Evolutionary conservation across 1,140 invertebrate genomes (phyloP).

Genomic region (Panagrolaimus sp.): DNA sequence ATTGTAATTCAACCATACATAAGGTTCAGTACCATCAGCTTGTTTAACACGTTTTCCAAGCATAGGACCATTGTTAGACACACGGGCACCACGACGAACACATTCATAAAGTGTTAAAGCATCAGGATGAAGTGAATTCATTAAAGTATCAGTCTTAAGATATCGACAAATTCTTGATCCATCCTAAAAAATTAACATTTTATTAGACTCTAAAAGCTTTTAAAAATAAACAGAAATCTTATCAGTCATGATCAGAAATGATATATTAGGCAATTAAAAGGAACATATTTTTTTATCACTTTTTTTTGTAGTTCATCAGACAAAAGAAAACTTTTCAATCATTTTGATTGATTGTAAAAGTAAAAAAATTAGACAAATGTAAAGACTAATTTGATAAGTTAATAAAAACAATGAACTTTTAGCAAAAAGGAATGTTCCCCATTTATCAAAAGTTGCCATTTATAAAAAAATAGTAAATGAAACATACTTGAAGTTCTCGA

Average conservation of each 20-base stretch:
- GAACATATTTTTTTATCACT: no score
- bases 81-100: slow-evolving; percentile 80
- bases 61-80: slow-evolving; percentile 65
- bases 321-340: background rate
- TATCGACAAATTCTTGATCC: slow-evolving; percentile 9
- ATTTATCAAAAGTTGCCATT: background rate
- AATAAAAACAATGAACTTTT: background rate
- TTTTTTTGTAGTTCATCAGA: no score
- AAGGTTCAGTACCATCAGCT: slow-evolving; percentile 69
- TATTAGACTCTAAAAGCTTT: no score
- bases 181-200: background rate
- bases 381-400: background rate
- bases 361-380: background rate
- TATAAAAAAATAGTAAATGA: slow-evolving; percentile 13
- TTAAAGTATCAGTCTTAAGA: background rate
- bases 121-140: slow-evolving; percentile 63
- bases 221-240: no score
- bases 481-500: slow-evolving; percentile 31
- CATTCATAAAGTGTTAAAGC: slow-evolving; percentile 80
- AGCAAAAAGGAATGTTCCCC: no score
- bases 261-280: no score
- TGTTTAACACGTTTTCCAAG: slow-evolving; percentile 55
- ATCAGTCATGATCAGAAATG: no score
- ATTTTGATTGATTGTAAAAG: slow-evolving; percentile 6
- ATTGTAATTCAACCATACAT: slow-evolving; percentile 87